Percentiles rank a stretch among this genome's conserved stretches.
These are phyloP conservation scores for Muschampia plurimacula DNA, from an alignment of 2,888 invertebrate species.

Conservation along the genomic window DNA sequence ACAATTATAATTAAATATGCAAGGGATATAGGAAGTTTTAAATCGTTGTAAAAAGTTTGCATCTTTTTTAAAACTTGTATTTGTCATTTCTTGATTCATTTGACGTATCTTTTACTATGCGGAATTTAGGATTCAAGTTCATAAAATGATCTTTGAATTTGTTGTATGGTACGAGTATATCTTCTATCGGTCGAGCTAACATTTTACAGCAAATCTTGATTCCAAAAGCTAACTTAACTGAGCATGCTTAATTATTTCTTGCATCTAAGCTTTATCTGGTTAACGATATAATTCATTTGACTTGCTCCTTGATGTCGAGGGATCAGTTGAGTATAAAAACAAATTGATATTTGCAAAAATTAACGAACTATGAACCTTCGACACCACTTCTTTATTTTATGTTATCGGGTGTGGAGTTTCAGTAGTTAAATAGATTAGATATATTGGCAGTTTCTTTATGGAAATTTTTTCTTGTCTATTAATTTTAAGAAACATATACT, in stretches of 20 bases:
- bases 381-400: conserved; percentile 49
- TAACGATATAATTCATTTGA: conserved; percentile 82
- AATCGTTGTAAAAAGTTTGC: not conserved
- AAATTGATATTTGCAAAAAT: conserved; percentile 52
- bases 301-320: conserved; percentile 80
- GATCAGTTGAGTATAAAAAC: conserved; percentile 52
- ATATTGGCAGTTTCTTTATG: conserved; percentile 25
- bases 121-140: not conserved
- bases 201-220: conserved; percentile 22
- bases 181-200: not conserved
- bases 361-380: conserved; percentile 71
- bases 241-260: conserved; percentile 42
- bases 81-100: not conserved
- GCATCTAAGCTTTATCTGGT: conserved; percentile 55
- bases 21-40: not conserved
- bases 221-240: conserved; percentile 64
- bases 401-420: conserved; percentile 31
- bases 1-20: not conserved
- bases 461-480: conserved; percentile 21
- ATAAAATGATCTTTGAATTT: not conserved
- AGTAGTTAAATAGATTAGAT: conserved; percentile 31
- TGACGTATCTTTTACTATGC: not conserved
- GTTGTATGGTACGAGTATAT: not conserved
- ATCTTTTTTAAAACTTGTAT: no score
- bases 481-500: conserved; percentile 24